A percentile compares a stretch with the other conserved stretches of the same genome.
Evolutionary conservation across 2,888 invertebrate genomes (phyloP).

Genomic region (Lottia scabra): DNA sequence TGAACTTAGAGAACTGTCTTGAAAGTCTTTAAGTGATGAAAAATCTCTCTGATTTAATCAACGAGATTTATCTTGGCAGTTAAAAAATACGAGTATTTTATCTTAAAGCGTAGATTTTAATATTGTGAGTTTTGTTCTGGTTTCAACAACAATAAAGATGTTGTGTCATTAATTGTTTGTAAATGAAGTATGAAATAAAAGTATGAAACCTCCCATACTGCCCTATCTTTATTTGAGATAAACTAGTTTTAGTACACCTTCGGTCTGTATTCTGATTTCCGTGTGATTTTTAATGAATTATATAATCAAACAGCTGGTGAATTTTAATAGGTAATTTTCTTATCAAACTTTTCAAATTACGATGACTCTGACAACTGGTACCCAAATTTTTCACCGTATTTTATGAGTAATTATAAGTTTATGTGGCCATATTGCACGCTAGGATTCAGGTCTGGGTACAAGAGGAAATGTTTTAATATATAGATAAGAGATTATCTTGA

Average conservation of each 20-base stretch:
- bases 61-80: constrained; percentile 48
- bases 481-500: too few species aligned
- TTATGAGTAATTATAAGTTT: not conserved
- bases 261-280: too few species aligned
- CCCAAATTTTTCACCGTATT: not conserved
- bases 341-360: not conserved
- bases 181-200: not conserved
- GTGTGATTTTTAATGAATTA: not conserved
- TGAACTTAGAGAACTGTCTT: too few species aligned
- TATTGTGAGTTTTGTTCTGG: not conserved
- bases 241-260: too few species aligned
- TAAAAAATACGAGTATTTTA: not conserved
- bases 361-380: not conserved
- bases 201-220: too few species aligned
- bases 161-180: not conserved
- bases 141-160: not conserved
- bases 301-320: not conserved
- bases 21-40: too few species aligned
- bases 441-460: not conserved
- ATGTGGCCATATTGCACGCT: not conserved
- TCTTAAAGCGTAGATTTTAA: not conserved
- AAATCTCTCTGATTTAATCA: too few species aligned
- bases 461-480: too few species aligned
- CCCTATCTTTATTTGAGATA: too few species aligned
- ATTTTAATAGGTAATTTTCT: constrained; percentile 4